These are phyloP conservation scores for Eurytoma californica DNA, from an alignment of 2,888 invertebrate genomes.

Conservation along the genomic window DNA sequence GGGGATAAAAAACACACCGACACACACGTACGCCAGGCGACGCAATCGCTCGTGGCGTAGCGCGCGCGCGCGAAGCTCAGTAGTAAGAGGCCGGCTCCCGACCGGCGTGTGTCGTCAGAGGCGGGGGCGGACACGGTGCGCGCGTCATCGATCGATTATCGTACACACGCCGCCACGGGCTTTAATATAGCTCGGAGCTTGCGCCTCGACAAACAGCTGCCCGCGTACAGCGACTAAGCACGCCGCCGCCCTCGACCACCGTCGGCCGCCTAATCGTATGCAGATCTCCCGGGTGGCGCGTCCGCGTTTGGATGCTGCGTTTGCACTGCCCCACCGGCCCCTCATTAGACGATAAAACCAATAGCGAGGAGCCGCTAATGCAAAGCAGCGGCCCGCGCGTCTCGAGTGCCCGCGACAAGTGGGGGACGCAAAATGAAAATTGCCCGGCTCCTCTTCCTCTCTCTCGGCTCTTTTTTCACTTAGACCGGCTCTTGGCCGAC, in stretches of 20 bases:
- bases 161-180: neutral
- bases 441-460: neutral
- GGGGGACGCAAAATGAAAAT: neutral
- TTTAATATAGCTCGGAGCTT: too few relatives aligned
- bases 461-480: neutral
- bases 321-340: neutral
- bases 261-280: neutral
- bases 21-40: neutral
- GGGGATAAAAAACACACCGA: neutral
- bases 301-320: neutral
- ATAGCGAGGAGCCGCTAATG: neutral
- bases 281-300: neutral
- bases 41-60: neutral
- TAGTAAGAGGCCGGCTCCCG: neutral
- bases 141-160: slow-evolving; percentile 36
- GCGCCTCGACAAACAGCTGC: neutral
- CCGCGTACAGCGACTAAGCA: neutral
- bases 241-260: neutral
- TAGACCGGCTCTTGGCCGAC: neutral
- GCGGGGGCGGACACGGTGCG: neutral
- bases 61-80: neutral
- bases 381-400: neutral
- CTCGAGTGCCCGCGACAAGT: neutral
- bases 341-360: neutral
- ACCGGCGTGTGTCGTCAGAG: neutral